phyloP scores from a whole-genome alignment of 35 echinoderm and acorn worm species.

The Apostichopus parvimensis region DNA sequence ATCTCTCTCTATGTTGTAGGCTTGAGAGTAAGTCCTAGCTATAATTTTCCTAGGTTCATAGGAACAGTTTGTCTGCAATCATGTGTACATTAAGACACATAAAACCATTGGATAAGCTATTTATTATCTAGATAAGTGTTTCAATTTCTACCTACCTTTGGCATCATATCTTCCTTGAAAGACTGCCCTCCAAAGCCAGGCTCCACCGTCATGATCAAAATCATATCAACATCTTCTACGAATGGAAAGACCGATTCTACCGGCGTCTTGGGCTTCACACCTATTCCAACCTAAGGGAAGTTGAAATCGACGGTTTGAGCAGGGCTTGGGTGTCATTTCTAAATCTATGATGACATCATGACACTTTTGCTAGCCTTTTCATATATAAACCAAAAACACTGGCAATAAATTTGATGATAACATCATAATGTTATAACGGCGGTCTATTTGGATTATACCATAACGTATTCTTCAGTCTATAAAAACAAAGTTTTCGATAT shows the following conservation, averaged over 20 bases:
- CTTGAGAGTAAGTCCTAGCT: no score
- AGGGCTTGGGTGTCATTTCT: no score
- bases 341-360: no score
- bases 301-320: not conserved
- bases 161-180: slow-evolving; percentile 97
- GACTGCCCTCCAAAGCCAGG: slow-evolving; percentile 98
- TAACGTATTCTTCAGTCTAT: no score
- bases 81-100: no score
- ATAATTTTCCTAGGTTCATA: no score
- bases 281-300: slow-evolving; percentile 76
- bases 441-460: no score
- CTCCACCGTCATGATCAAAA: slow-evolving; percentile 95
- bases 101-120: no score
- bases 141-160: slow-evolving; percentile 63
- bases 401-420: not conserved
- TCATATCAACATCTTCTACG: slow-evolving; percentile 93
- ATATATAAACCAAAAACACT: not conserved
- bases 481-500: no score
- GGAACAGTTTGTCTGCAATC: no score
- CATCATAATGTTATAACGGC: not conserved
- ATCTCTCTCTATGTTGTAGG: no score
- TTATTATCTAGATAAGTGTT: no score
- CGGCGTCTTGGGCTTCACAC: slow-evolving; percentile 85
- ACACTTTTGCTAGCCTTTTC: not conserved
- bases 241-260: slow-evolving; percentile 87